Conservation (phyloP, 2,797 vertebrate genomes). For the Poeciliopsis turneri region DNA sequence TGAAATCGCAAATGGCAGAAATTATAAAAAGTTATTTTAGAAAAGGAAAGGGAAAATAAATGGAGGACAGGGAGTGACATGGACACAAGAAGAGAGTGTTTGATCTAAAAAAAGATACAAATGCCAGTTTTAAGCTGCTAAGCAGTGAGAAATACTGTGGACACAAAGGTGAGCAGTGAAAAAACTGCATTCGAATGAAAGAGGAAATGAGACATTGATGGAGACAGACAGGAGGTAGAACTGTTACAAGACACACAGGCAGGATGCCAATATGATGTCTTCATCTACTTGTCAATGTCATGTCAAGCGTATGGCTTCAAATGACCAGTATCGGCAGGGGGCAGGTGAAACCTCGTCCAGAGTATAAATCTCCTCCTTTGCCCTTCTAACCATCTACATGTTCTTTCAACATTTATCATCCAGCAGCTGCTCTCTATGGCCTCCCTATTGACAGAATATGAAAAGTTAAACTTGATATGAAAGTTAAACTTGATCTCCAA, state of each 20-base stretch:
- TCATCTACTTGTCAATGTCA: slow-evolving; percentile 60
- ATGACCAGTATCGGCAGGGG: slow-evolving; percentile 51
- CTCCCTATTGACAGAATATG: neutral
- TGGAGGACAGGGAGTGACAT: neutral
- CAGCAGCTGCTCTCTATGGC: neutral
- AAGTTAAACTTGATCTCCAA: neutral
- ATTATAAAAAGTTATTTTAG: neutral
- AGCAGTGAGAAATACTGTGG: slow-evolving; percentile 1
- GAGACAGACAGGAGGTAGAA: slow-evolving; percentile 50
- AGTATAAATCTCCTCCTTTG: slow-evolving; percentile 29
- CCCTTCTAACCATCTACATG: slow-evolving; percentile 14
- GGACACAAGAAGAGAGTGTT: neutral
- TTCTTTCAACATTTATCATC: slow-evolving; percentile 17
- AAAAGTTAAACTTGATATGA: neutral
- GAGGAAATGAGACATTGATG: slow-evolving; percentile 56
- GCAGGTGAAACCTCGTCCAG: slow-evolving; percentile 55
- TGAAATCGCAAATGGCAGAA: neutral
- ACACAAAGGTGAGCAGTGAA: slow-evolving; percentile 19
- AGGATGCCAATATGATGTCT: slow-evolving; percentile 70
- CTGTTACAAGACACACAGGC: slow-evolving; percentile 45
- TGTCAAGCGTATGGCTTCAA: slow-evolving; percentile 62
- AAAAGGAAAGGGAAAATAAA: neutral
- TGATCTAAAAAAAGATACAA: neutral
- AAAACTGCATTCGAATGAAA: slow-evolving; percentile 19
- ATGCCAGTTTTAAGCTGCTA: neutral